Evolutionary conservation across 2,888 invertebrate genomes (phyloP).

Genomic region (Xestia rhomboidea): DNA sequence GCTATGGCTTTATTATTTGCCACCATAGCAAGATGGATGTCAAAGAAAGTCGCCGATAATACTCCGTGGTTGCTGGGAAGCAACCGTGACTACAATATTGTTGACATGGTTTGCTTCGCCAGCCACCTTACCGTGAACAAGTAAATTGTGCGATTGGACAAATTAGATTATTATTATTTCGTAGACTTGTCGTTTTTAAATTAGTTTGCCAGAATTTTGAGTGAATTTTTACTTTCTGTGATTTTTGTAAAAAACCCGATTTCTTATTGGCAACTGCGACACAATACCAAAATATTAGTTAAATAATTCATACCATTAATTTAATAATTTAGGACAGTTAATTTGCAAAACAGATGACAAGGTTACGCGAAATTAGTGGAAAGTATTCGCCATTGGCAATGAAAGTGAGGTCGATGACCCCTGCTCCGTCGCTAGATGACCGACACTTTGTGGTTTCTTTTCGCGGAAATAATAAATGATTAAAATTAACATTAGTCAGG

Average conservation of each 20-base stretch:
- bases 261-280: slow-evolving; percentile 1
- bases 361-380: slow-evolving; percentile 53
- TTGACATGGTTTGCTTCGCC: slow-evolving; percentile 59
- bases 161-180: slow-evolving; percentile 61
- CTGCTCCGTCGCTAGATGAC: slow-evolving; percentile 30
- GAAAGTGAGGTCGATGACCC: slow-evolving; percentile 65
- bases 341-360: slow-evolving; percentile 41
- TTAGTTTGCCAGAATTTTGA: slow-evolving; percentile 30
- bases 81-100: slow-evolving; percentile 48
- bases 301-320: slow-evolving; percentile 27
- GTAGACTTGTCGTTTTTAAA: slow-evolving; percentile 40
- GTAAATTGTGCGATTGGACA: slow-evolving; percentile 43
- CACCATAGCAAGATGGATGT: slow-evolving; percentile 42
- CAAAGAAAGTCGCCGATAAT: slow-evolving; percentile 61
- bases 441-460: slow-evolving; percentile 46
- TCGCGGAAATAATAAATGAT: slow-evolving; percentile 22
- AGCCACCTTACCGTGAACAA: slow-evolving; percentile 56
- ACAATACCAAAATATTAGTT: background rate
- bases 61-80: slow-evolving; percentile 37
- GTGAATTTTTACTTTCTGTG: slow-evolving; percentile 50
- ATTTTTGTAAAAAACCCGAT: slow-evolving; percentile 9
- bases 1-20: slow-evolving; percentile 18
- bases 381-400: slow-evolving; percentile 66
- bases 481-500: slow-evolving; percentile 5
- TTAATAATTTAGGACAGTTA: background rate